Conservation (phyloP, 2,888 invertebrate species). For the Euphydryas editha region DNA sequence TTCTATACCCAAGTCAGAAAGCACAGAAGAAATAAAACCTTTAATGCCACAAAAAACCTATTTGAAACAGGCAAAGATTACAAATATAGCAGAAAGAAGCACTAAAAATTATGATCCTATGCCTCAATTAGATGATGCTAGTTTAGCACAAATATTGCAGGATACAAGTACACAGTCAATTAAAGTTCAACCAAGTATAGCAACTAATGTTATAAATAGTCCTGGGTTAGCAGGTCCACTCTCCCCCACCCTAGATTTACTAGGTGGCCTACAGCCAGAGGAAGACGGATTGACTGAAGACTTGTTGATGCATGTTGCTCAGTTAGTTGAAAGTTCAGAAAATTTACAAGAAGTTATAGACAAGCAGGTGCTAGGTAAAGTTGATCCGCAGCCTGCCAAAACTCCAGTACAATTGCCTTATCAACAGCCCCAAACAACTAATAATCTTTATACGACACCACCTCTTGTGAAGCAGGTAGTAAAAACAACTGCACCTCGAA, state of each 20-base stretch:
- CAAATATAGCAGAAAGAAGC: slow-evolving; percentile 55
- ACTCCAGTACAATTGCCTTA: slow-evolving; percentile 48
- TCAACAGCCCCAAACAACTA: slow-evolving; percentile 48
- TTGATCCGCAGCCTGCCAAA: slow-evolving; percentile 61
- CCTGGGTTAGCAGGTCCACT: slow-evolving; percentile 80
- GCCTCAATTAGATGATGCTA: slow-evolving; percentile 77
- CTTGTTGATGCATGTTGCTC: slow-evolving; percentile 88
- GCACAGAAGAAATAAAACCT: slow-evolving; percentile 52
- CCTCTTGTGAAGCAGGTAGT: slow-evolving; percentile 58
- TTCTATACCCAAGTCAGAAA: slow-evolving; percentile 43
- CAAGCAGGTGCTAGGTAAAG: slow-evolving; percentile 84
- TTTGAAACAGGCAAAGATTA: slow-evolving; percentile 54
- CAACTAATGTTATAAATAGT: slow-evolving; percentile 70
- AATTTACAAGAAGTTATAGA: slow-evolving; percentile 89
- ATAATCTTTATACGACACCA: slow-evolving; percentile 58
- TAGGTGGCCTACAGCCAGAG: slow-evolving; percentile 85
- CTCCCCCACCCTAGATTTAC: slow-evolving; percentile 83
- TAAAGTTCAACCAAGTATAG: slow-evolving; percentile 62
- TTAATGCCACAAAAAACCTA: slow-evolving; percentile 54
- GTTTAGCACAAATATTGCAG: slow-evolving; percentile 78
- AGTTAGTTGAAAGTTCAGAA: slow-evolving; percentile 86
- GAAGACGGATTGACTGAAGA: slow-evolving; percentile 88
- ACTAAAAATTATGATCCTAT: slow-evolving; percentile 70
- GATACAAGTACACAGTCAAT: slow-evolving; percentile 64
- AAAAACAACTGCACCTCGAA: slow-evolving; percentile 61